Percentiles rank a stretch among this genome's conserved stretches.
Conservation (phyloP, 2,113 vertebrate species). For the Hippocampus zosterae region DNA sequence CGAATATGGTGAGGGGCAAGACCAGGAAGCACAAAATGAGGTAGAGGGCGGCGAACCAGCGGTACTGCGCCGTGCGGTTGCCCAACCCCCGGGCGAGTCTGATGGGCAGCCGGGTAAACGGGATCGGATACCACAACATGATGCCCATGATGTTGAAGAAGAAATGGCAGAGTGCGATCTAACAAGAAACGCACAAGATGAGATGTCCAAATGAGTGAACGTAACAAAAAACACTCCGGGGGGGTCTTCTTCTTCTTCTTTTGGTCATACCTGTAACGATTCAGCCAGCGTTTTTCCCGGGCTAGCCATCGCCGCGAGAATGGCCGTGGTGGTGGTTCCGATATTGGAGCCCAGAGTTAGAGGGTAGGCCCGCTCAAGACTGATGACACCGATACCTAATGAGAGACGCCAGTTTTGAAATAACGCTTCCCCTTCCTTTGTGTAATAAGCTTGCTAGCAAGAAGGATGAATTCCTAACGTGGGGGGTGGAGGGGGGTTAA, state of each 20-base stretch:
- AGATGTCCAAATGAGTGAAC: background rate
- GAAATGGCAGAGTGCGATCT: constrained; percentile 96
- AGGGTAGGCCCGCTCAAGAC: constrained; percentile 89
- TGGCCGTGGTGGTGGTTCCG: constrained; percentile 95
- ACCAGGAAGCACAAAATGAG: constrained; percentile 83
- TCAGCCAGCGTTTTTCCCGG: constrained; percentile 80
- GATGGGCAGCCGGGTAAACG: constrained; percentile 84
- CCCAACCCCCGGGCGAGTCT: constrained; percentile 81
- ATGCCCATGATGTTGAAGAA: constrained; percentile 97
- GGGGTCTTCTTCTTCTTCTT: background rate
- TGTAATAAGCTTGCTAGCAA: background rate
- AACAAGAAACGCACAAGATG: constrained; percentile 24
- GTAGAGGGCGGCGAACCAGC: constrained; percentile 92
- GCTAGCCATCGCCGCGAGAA: constrained; percentile 90
- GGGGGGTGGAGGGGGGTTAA: no score
- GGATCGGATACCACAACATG: constrained; percentile 88
- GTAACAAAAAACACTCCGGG: background rate
- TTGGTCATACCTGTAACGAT: constrained; percentile 82
- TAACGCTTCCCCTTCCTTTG: background rate
- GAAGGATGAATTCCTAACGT: no score
- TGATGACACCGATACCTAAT: constrained; percentile 90
- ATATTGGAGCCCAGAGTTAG: constrained; percentile 94
- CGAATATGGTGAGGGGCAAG: constrained; percentile 78
- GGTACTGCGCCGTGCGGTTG: constrained; percentile 80
- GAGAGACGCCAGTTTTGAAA: background rate